A percentile compares a stretch with the other conserved stretches of the same genome.
These are phyloP conservation scores for Apotomis turbidana DNA, from an alignment of 2,888 invertebrate genomes.

Conservation along the genomic window DNA sequence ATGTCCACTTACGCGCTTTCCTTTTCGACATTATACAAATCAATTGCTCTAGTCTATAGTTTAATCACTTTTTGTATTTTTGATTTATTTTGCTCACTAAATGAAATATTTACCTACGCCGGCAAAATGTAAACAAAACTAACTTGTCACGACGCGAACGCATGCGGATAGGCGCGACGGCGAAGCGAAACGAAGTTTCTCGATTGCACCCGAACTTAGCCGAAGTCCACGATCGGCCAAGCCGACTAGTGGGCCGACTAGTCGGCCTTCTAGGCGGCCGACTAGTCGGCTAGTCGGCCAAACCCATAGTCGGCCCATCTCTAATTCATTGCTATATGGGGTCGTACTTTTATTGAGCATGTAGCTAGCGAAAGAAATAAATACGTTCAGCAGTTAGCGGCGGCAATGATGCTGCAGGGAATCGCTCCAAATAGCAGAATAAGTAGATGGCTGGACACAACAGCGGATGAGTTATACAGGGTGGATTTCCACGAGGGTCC, in stretches of 20 bases:
- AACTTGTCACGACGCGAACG: neutral
- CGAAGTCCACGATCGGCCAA: neutral
- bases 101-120: too few species aligned
- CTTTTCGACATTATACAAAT: slow-evolving; percentile 2
- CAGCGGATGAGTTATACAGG: neutral
- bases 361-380: slow-evolving; percentile 40
- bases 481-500: too few species aligned
- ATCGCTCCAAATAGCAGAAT: slow-evolving; percentile 5
- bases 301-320: too few species aligned
- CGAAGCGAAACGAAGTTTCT: slow-evolving; percentile 9
- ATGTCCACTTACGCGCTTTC: slow-evolving; percentile 4
- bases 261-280: too few species aligned
- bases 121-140: neutral
- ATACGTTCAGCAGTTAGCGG: slow-evolving; percentile 42
- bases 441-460: neutral
- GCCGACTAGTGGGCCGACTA: too few species aligned
- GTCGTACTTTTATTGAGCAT: slow-evolving; percentile 38
- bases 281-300: too few species aligned
- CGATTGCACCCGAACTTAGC: slow-evolving; percentile 8
- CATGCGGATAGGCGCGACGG: neutral
- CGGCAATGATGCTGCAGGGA: slow-evolving; percentile 22
- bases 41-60: neutral
- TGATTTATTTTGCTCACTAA: too few species aligned
- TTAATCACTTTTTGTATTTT: too few species aligned
- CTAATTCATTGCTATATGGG: slow-evolving; percentile 8